Evolutionary conservation across 1,140 invertebrate species (phyloP), one percentile per base, ranked within the genome.

Genomic region (Musca vetustissima): DNA sequence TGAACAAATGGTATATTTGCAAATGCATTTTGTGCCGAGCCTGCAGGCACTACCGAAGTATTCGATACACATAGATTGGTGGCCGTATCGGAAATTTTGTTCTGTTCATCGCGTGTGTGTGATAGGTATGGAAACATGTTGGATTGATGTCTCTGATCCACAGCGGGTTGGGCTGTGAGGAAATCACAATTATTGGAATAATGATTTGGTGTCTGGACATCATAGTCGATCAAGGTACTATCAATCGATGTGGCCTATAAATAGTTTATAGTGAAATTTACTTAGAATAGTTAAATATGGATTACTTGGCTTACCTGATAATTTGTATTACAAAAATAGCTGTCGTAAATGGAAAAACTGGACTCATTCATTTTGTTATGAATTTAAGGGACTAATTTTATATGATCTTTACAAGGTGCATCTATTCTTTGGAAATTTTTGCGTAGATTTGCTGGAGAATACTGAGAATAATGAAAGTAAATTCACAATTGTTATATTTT

Each of bases 1-100:
- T 81, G 79, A 8, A 81, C 79, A 53, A 81, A 81, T 0, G 79
- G 79, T 47, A 80, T 77, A 48, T 59, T 49, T 19, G 14, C 61
- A 64, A 69, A 69, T 1, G 0, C 21, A 17, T 2, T 50, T 1
- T 22, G 19, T 7, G 24, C 3, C 28, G 3, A 1, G n/a, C 22
- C 9, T 9, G 24, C 9, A 22, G 22, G 48, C 22, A 13, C 24
- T 28, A 32, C 36, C 11, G 36, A 43, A 11, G 4, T 43, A 11
- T 43, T 43, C 1, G 36, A 43, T 1, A 43, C 36, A 43, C 36
- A 43, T 43, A 43, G 13, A 43, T 43, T 61, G 4, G 2, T 59
- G n/a, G 24, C 57, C 36, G 15, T 43, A 4, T 36, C 15, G 1
- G 0, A n/a, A 6, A 61, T 17, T 17, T 43, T 43, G 17, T 61